phyloP scores from a whole-genome alignment of 2,797 vertebrate genomes.

The Thamnophis elegans region DNA sequence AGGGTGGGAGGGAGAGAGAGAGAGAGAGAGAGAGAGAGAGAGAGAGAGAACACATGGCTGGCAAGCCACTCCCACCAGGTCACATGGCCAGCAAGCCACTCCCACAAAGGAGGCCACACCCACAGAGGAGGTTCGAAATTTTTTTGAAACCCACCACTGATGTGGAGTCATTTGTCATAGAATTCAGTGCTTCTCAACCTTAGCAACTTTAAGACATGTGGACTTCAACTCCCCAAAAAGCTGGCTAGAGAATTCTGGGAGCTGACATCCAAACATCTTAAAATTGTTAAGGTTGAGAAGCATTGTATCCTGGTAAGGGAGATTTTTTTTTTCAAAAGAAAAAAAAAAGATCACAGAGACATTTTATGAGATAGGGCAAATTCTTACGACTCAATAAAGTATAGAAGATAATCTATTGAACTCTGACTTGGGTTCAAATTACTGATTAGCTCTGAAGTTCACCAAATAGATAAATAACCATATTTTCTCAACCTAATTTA shows the following conservation, averaged over 20 bases:
- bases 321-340: not conserved
- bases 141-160: too few species aligned
- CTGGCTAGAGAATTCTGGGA: not conserved
- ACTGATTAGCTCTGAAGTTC: not conserved
- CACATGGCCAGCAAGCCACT: too few species aligned
- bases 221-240: not conserved
- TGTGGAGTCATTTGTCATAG: not conserved
- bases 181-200: not conserved
- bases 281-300: not conserved
- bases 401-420: not conserved
- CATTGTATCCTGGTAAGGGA: not conserved
- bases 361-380: not conserved
- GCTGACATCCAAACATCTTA: not conserved
- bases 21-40: too few species aligned
- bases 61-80: too few species aligned
- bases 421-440: not conserved
- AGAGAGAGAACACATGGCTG: too few species aligned
- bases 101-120: too few species aligned
- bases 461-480: not conserved
- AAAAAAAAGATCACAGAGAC: not conserved
- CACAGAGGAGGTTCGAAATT: too few species aligned
- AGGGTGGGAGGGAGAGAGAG: too few species aligned
- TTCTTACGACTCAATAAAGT: not conserved
- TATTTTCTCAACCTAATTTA: too few species aligned
- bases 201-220: not conserved